Evolutionary conservation across 2,888 invertebrate species (phyloP).

Genomic region (Acanthosepion esculentum): DNA sequence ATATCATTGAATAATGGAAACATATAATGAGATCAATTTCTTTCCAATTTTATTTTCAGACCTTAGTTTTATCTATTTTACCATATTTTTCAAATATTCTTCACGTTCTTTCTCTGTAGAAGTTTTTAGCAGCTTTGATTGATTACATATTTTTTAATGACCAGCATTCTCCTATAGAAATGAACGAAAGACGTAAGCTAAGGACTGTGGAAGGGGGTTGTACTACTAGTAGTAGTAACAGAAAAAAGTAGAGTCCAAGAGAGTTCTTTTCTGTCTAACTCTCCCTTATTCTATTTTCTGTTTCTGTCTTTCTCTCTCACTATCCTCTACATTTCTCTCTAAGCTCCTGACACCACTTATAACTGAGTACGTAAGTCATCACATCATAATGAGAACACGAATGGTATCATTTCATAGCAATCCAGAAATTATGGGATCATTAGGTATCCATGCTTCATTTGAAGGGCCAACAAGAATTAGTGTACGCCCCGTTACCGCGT

Average conservation of each 20-base stretch:
- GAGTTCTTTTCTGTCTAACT: neutral
- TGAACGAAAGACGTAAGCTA: neutral
- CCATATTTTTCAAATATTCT: neutral
- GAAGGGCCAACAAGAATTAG: conserved; percentile 40
- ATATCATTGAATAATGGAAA: neutral
- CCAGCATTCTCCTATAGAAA: conserved; percentile 36
- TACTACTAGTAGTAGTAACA: neutral
- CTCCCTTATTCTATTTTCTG: neutral
- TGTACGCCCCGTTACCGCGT: conserved; percentile 15
- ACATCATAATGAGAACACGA: conserved; percentile 44
- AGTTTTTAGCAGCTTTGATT: conserved; percentile 3
- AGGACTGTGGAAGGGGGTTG: neutral
- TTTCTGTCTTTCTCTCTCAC: neutral
- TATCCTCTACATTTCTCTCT: neutral
- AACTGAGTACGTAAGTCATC: conserved; percentile 38
- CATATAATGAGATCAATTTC: neutral
- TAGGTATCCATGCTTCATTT: conserved; percentile 46
- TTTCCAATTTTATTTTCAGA: neutral
- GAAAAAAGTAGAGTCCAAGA: neutral
- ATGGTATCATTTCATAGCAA: conserved; percentile 44
- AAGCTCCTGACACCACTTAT: conserved; percentile 36
- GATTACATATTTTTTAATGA: conserved; percentile 40
- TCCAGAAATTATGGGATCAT: conserved; percentile 46
- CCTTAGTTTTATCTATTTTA: neutral
- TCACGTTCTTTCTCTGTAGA: neutral